Conservation (phyloP, 2,797 vertebrate genomes). For the Lutjanus argentimaculatus region DNA sequence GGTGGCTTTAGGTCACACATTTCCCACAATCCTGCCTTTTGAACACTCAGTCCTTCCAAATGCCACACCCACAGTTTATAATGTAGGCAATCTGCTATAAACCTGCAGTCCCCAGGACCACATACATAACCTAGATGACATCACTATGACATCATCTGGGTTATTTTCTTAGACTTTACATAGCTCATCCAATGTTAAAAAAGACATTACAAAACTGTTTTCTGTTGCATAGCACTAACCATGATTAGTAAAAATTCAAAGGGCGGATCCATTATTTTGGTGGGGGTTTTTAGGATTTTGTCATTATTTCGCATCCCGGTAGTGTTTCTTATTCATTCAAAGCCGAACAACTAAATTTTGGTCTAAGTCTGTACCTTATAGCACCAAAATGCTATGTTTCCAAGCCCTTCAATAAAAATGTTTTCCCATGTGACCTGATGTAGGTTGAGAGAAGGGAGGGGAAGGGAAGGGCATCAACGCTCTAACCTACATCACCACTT, state of each 20-base stretch:
- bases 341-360: no score
- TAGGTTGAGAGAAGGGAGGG: no score
- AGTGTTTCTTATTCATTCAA: no score
- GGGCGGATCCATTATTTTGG: no score
- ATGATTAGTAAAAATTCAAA: background rate
- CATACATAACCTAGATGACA: background rate
- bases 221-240: background rate
- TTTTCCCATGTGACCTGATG: no score
- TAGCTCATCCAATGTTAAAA: background rate
- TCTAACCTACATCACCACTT: no score
- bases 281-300: no score
- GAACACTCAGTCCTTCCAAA: background rate
- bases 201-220: background rate
- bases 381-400: no score
- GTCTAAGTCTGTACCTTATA: no score
- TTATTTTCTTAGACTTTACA: background rate
- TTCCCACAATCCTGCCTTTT: background rate
- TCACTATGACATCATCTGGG: background rate
- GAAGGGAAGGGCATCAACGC: no score
- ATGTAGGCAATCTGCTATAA: background rate
- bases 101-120: background rate
- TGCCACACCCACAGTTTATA: background rate
- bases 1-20: background rate
- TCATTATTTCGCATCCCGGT: no score
- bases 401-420: no score